Conservation (phyloP, 2,113 vertebrate genomes). For the Odontophorus gujanensis region DNA sequence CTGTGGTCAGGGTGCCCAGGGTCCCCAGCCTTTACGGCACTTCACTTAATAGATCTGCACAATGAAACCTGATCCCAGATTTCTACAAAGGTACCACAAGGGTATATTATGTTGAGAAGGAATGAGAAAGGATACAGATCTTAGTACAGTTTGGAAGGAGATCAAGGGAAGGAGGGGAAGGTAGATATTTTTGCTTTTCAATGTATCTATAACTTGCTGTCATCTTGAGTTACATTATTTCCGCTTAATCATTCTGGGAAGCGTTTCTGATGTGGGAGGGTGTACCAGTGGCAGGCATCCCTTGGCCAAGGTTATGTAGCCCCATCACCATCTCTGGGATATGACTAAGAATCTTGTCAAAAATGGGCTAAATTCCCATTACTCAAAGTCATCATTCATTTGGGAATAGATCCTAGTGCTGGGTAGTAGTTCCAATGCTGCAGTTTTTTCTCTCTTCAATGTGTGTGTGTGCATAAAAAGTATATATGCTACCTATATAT, state of each 20-base stretch:
- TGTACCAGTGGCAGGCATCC: not conserved
- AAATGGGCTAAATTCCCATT: not conserved
- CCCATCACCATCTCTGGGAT: not conserved
- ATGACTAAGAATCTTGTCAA: constrained; percentile 7
- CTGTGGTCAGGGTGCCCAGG: not conserved
- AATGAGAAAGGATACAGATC: not conserved
- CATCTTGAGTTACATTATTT: not conserved
- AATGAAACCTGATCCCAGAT: not conserved
- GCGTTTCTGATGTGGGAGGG: not conserved
- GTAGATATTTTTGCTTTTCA: not conserved
- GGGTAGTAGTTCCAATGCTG: not conserved
- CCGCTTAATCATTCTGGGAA: not conserved
- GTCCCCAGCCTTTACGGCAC: no score
- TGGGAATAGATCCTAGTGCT: not conserved
- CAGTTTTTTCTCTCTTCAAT: not conserved
- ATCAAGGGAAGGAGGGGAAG: not conserved
- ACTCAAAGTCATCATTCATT: constrained; percentile 15
- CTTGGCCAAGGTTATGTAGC: not conserved
- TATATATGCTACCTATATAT: not conserved
- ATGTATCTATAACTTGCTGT: not conserved
- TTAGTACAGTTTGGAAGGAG: not conserved
- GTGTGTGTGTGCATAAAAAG: not conserved
- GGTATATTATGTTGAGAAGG: not conserved
- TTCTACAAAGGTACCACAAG: accelerated
- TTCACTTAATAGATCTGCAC: not conserved